A percentile compares a stretch with the other conserved stretches of the same genome.
Conservation (phyloP, 1,140 invertebrate genomes). For the Calliopsis andreniformis region DNA sequence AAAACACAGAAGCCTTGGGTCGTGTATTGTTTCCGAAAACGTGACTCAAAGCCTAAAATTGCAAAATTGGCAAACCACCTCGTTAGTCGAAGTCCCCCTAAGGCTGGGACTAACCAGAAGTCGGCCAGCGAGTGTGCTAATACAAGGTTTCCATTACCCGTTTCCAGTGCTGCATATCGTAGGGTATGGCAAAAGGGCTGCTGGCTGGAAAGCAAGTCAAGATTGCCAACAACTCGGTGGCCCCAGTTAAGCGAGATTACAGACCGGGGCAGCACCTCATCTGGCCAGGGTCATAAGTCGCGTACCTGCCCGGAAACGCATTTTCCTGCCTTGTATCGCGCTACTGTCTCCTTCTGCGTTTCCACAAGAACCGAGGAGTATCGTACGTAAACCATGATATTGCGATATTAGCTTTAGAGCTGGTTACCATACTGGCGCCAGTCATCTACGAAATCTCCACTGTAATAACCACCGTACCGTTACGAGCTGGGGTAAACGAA, state of each 20-base stretch:
- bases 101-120: constrained; percentile 37
- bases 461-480: constrained; percentile 47
- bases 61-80: too few species aligned
- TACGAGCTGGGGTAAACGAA: constrained; percentile 43
- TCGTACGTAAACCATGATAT: constrained; percentile 50
- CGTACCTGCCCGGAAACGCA: constrained; percentile 73
- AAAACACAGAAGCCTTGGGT: too few species aligned
- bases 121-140: constrained; percentile 56
- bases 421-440: constrained; percentile 56
- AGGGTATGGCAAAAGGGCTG: constrained; percentile 50
- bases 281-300: constrained; percentile 73
- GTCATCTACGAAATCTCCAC: constrained; percentile 50
- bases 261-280: constrained; percentile 75
- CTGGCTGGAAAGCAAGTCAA: constrained; percentile 62
- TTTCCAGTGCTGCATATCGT: constrained; percentile 31
- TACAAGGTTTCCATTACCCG: constrained; percentile 64
- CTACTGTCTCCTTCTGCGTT: constrained; percentile 25
- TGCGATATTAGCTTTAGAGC: constrained; percentile 56
- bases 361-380: constrained; percentile 9
- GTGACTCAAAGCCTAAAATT: too few species aligned
- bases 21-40: too few species aligned
- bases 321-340: constrained; percentile 57
- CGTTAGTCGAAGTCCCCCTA: constrained; percentile 38
- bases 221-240: constrained; percentile 67
- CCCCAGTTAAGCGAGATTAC: constrained; percentile 72